Base-by-base conservation (phyloP, 2,113 vertebrate genomes). In the Podarcis raffonei region DNA sequence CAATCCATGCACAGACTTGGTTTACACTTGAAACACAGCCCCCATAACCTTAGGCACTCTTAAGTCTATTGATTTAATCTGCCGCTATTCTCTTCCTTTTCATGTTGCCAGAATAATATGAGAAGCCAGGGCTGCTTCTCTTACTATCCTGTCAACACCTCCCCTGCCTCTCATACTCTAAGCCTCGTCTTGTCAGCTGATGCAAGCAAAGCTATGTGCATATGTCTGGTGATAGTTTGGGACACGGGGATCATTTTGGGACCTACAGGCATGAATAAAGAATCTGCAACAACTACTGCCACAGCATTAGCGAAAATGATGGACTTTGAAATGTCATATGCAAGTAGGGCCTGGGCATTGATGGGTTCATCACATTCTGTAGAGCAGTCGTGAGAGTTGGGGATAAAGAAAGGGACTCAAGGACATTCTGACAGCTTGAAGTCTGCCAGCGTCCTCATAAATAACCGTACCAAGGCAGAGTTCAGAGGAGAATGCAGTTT, bases 401-500 rank as follows among this genome's bases (percentile, higher is more conserved):
- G 88, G 91, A 32, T 0, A 0, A 81, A 90, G 79, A 78, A 81
- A 89, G 91, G 87, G 90, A 22, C 66, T 92, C 0, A 16, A 92
- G 91, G 91, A 90, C 87, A 85, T 48, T 62, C 81, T 83, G 93
- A 87, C 39, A 89, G 93, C 93, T 92, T 84, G 82, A 85, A 35
- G 81, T 90, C 91, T 93, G 93, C 87, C 91, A 91, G 82, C 74
- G 66, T 65, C 85, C 87, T 93, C 76, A 1, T 91, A 90, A 91
- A 90, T 92, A 87, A 77, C 74, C 9, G 85, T 59, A 42, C 91
- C 89, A 93, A 91, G 88, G 0, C 77, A 92, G 88, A 89, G 91
- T 92, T 96, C 94, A 89, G 5, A 86, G 93, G 88, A 92, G 92
- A 88, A 92, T 82, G 30, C 91, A 84, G 35, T 87, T 62, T 91